Evolutionary conservation across 2,113 vertebrate genomes (phyloP), one percentile per base, ranked within the genome.

Genomic region (Glareola pratincola): DNA sequence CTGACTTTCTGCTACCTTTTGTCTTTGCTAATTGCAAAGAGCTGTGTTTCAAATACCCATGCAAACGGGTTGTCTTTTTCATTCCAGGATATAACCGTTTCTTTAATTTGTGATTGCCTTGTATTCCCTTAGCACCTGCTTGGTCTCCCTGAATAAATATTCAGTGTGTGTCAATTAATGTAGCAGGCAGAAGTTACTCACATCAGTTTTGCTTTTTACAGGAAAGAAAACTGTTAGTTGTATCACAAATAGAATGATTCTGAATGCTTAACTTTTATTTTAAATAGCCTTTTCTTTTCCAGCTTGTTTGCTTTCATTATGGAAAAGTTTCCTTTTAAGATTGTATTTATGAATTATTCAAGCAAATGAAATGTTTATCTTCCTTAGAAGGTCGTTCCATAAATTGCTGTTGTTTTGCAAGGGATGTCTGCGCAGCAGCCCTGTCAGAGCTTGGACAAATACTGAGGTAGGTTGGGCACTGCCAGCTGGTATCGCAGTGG

Each of bases 261-360:
- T 63, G 64, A 91, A 85, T 64, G n/a, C 29, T 88, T 73, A 85
- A 53, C 53, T 91, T 80, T 36, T 81, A 39, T 63, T 91, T 93
- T 54, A 85, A 91, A 78, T 81, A 81, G n/a, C 27, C 29, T 72
- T 87, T 64, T 91, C 29, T 91, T 73, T 84, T 67, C 73, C 48
- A 72, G 34, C 57, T 66, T 85, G 63, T 77, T 88, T 91, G 37
- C 59, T 93, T 91, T 91, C 64, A 29, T 73, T 85, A 67, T 85
- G 54, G 54, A 93, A 88, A 60, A 59, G 34, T 75, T 91, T 81
- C 78, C 68, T 78, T 90, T 94, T 86, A 90, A 90, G 68, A 56
- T 53, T 86, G 83, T 56, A 64, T 81, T 59, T 87, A 80, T 90
- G 91, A 91, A 63, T 88, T 78, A 88, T 94, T 95, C 86, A 95